These are phyloP conservation scores for Lamellibrachia luymesi DNA, from an alignment of 1,140 invertebrate genomes.

Conservation along the genomic window DNA sequence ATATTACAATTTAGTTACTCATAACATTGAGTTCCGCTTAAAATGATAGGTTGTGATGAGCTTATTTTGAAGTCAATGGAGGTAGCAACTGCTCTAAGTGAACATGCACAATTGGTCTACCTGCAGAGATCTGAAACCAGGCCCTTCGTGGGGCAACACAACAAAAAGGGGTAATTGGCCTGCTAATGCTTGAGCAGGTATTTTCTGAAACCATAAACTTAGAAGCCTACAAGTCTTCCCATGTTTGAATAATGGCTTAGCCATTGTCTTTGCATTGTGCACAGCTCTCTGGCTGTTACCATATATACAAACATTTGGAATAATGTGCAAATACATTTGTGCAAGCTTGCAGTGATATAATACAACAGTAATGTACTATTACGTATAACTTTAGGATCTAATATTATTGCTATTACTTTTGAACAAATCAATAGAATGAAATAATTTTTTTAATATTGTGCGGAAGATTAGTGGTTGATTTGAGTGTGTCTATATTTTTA, in stretches of 20 bases:
- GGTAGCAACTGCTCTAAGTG: background rate
- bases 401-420: too few relatives aligned
- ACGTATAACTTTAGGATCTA: too few relatives aligned
- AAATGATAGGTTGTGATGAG: too few relatives aligned
- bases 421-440: background rate
- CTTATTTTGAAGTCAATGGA: background rate
- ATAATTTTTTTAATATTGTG: background rate
- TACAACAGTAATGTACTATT: background rate
- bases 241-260: too few relatives aligned
- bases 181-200: too few relatives aligned
- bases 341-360: background rate
- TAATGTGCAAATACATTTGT: background rate
- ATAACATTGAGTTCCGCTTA: too few relatives aligned
- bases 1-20: background rate
- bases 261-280: background rate
- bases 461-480: background rate
- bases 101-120: background rate
- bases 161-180: too few relatives aligned
- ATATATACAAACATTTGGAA: too few relatives aligned
- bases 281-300: too few relatives aligned
- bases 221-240: too few relatives aligned
- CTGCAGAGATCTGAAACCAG: background rate
- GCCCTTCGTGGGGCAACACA: background rate
- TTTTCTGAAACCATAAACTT: too few relatives aligned
- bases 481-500: too few relatives aligned